Conservation (phyloP, 2,113 vertebrate genomes). For the Pseudopipra pipra region DNA sequence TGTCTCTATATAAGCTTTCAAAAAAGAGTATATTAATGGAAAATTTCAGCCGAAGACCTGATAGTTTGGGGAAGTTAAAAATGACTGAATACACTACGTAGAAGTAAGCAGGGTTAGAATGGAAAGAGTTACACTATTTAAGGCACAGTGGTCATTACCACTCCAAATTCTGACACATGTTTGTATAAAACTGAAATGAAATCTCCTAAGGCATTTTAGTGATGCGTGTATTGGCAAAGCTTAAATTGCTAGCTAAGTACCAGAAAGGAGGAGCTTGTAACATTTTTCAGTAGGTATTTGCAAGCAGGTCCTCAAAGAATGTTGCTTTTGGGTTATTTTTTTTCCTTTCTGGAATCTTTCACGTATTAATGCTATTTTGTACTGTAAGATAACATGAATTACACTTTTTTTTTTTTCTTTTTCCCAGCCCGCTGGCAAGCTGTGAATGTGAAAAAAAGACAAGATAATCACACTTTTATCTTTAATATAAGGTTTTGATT, state of each 20-base stretch:
- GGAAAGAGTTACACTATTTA: conserved; percentile 47
- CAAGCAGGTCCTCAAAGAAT: not conserved
- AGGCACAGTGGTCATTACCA: conserved; percentile 27
- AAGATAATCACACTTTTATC: not conserved
- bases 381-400: not conserved
- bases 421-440: not conserved
- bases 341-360: not conserved
- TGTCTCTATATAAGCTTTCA: not conserved
- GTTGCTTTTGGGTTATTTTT: not conserved
- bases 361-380: not conserved
- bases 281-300: not conserved
- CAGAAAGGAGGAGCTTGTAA: not conserved
- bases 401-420: not conserved
- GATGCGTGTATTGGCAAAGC: conserved; percentile 32
- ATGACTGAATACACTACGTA: fast-evolving
- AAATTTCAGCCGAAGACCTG: not conserved
- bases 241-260: not conserved
- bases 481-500: not conserved
- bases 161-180: conserved; percentile 34
- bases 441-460: not conserved
- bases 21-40: not conserved
- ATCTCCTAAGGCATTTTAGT: conserved; percentile 39
- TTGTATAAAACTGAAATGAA: conserved; percentile 58
- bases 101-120: not conserved
- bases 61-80: not conserved